These are phyloP conservation scores for Semnornis frantzii DNA, from an alignment of 2,113 vertebrate species.

Conservation along the genomic window DNA sequence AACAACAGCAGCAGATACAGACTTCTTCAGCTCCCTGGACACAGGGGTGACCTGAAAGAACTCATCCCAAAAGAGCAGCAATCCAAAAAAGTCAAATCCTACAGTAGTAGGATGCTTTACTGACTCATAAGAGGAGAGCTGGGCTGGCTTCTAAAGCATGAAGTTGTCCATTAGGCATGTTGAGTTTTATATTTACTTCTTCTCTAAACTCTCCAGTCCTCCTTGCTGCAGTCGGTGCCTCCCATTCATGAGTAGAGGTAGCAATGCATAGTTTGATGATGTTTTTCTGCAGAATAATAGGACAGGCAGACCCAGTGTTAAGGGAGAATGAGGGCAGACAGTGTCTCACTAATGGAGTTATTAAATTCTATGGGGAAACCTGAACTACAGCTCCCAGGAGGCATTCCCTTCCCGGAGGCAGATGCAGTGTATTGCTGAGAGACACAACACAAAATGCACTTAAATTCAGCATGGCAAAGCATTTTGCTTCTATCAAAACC, in stretches of 20 bases:
- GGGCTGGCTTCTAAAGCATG: not conserved
- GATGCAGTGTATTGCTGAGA: not conserved
- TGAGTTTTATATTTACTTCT: not conserved
- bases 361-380: not conserved
- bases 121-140: not conserved
- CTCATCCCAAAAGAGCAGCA: not conserved
- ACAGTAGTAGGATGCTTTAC: not conserved
- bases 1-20: not conserved
- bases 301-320: not conserved
- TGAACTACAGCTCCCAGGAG: conserved; percentile 27
- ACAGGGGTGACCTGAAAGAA: not conserved
- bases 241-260: not conserved
- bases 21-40: not conserved
- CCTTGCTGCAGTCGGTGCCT: not conserved
- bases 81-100: not conserved
- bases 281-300: not conserved
- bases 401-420: not conserved
- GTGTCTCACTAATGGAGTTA: not conserved
- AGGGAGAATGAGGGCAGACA: not conserved
- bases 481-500: not conserved
- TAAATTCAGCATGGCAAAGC: not conserved
- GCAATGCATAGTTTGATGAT: not conserved
- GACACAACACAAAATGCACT: not conserved
- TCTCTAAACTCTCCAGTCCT: not conserved
- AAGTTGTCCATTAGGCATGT: not conserved